Evolutionary conservation across 2,888 invertebrate species (phyloP), one percentile per base, ranked within the genome.

Genomic region (Macrosiphum euphorbiae): DNA sequence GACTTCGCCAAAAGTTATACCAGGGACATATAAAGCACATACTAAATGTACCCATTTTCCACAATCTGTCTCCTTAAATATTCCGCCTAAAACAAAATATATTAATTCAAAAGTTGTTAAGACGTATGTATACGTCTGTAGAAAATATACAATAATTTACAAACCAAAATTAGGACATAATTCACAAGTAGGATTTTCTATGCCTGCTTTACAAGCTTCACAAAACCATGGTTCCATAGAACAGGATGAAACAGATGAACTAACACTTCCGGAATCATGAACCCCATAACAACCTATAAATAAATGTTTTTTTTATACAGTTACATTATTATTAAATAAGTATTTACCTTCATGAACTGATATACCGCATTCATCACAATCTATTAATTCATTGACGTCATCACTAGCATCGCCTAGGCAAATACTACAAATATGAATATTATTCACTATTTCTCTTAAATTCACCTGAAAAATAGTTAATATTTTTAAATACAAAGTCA

Each of bases 161-260:
- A 94, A 95, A 96, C 97, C 98, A 95, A 97, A 97, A 96, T 98
- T 99, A 0, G 99, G 99, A 95, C 99, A 99, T 35, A 99, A 96
- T 96, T 99, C 99, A 96, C 99, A 99, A 78, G 97, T 97, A 0
- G 99, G 99, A 96, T 98, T 98, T 28, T 97, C 97, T 28, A 98
- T 97, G 0, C 98, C 98, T 44, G 99, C 99, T 95, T 98, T 98
- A 95, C 99, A 99, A 11, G 99, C 98, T 96, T 99, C 99, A 96
- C 99, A 99, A 96, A 99, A 99, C 99, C 99, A 99, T 0, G 99
- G 99, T 95, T 99, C 99, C 0, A 99, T 99, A 55, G 99, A 98
- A 93, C 98, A 98, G 0, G 99, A 97, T 28, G 99, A 99, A 95
- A 98, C 98, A 52, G 99, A 98, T 95, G 99, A 99, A 11, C 98